A percentile compares a stretch with the other conserved stretches of the same genome.
Conservation (phyloP, 2,888 invertebrate species). For the Phyllotreta striolata region DNA sequence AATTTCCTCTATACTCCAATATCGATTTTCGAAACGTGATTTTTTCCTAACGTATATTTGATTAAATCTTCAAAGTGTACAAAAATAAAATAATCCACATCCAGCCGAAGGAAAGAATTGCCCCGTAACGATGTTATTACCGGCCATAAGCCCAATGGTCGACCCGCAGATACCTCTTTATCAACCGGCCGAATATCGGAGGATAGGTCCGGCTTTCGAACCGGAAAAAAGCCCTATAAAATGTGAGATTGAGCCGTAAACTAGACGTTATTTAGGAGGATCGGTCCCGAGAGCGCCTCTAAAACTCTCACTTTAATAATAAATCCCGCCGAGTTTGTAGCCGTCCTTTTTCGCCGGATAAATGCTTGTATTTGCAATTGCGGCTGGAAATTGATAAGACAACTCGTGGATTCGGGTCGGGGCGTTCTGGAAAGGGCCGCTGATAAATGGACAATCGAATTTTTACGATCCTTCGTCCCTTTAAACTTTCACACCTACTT, state of each 20-base stretch:
- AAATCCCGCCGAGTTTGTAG: conserved; percentile 27
- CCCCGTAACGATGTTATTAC: conserved; percentile 4
- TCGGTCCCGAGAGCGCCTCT: conserved; percentile 28
- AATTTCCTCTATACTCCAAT: too few relatives aligned
- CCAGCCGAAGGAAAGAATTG: too few relatives aligned
- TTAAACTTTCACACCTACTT: not conserved
- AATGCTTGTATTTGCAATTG: conserved; percentile 22
- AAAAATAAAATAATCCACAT: too few relatives aligned
- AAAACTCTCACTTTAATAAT: conserved; percentile 37
- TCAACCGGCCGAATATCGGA: conserved; percentile 21
- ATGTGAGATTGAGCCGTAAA: conserved; percentile 39
- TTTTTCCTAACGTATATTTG: too few relatives aligned
- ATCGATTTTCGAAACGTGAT: too few relatives aligned
- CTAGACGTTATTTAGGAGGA: conserved; percentile 37
- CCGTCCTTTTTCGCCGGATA: conserved; percentile 12
- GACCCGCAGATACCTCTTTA: not conserved
- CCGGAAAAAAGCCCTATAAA: conserved; percentile 31
- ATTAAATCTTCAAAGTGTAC: too few relatives aligned
- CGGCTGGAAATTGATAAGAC: conserved; percentile 15
- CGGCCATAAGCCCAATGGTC: not conserved
- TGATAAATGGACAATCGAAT: not conserved
- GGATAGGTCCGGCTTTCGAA: conserved; percentile 8
- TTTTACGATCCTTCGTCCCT: not conserved
- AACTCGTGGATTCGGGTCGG: not conserved
- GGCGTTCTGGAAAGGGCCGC: not conserved